Base-by-base conservation (phyloP, 1,140 invertebrate species). In the Trachymyrmex cornetzi region DNA sequence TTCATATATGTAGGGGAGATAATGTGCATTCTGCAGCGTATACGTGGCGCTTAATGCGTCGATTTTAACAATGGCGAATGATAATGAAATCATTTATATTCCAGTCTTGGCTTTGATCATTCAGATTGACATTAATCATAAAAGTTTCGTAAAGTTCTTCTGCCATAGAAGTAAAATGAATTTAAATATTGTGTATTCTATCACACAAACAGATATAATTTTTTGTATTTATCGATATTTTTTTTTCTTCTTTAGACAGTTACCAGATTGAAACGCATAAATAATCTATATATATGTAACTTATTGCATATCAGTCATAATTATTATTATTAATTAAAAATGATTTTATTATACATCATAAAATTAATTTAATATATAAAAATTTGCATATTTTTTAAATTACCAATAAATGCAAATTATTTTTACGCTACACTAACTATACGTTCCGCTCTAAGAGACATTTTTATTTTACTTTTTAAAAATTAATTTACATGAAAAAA, bases 81-180 rank as follows among this genome's bases (percentile, higher is more conserved):
- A 72, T 81, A 81, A 81, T 72, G 34, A 72, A 34, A 72, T 59
- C 34, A 24, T 64, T 64, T 63, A 19, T 79, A 79, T 64, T 50
- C 61, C 9, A 27, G 11, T 77, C 44, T 53, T 85, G 30, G 1
- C n/a, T 64, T 63, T 24, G 38, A 69, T 63, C 30, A 75, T 84
- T 75, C 71, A 63, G 22, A 53, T 57, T 69, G 44, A 66, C 7
- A 53, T 50, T 71, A 59, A 71, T 82, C 44, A 30, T 55, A 57
- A 72, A 57, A 72, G n/a, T 55, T 57, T n/a, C 24, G 27, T 34
- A 74, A 74, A 30, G 30, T 22, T 69, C 22, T 22, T 71, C n/a
- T 14, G n/a, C 22, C 7, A 19, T 24, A 5, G 2, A 71, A 24
- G n/a, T 71, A 24, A 71, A 24, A 48, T n/a, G 19, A 66, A n/a